Base-by-base conservation (phyloP, 2,888 invertebrate species). In the Apantesis nais region DNA sequence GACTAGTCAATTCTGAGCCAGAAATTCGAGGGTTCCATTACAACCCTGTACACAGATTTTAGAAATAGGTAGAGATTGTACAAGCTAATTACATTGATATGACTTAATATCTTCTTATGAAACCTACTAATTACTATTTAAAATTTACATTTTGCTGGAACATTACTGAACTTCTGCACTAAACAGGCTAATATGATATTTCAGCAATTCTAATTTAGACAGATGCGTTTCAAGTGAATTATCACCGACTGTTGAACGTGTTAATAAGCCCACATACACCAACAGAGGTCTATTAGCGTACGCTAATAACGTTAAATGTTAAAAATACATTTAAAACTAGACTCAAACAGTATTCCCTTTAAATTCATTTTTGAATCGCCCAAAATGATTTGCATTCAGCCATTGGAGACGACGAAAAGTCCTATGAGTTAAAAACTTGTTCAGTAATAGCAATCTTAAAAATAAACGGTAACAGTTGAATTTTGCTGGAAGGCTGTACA, bases 161-260 rank as follows among this genome's bases (percentile, higher is more conserved):
- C 41, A 2, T 11, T 41, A 41, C 9, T 41, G 14, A 41, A 41
- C 11, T 41, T 14, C 11, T 52, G n/a, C 2, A n/a, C n/a, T 52
- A n/a, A 52, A 52, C 48, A 52, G 16, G 29, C 14, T 48, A 41
- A 64, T 48, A 34, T 39, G 11, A 61, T 34, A 41, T 66, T 70
- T 62, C 39, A 70, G 39, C 48, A 67, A 75, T 77, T 72, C 73
- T 76, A 79, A 75, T 67, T 71, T 74, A 71, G 71, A 70, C 71
- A 61, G 70, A 75, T 78, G 70, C 79, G 67, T 74, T 77, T 78
- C 85, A 87, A 87, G 74, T 80, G 78, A 89, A 83, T 91, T 90
- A 90, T 80, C 89, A 89, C 86, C 78, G 84, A 72, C 63, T 68
- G 77, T 67, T 81, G 66, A 79, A 71, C 44, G 67, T 73, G 76